Evolutionary conservation across 2,888 invertebrate species (phyloP).

Genomic region (Portevinia maculata): DNA sequence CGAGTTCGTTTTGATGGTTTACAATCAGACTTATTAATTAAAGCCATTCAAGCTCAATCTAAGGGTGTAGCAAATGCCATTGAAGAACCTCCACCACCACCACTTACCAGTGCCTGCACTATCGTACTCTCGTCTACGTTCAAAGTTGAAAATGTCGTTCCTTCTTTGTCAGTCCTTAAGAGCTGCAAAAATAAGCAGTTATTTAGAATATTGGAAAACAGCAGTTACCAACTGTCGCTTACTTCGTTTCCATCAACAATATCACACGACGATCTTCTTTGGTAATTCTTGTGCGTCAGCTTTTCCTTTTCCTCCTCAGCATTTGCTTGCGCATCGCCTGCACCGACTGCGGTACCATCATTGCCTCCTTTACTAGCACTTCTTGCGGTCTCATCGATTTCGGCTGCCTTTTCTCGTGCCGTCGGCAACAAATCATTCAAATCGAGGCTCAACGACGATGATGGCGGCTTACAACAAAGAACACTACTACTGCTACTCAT

Average conservation of each 20-base stretch:
- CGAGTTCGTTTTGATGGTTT: too few relatives aligned
- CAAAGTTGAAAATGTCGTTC: conserved; percentile 78
- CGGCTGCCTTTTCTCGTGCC: conserved; percentile 20
- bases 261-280: conserved; percentile 79
- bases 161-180: conserved; percentile 77
- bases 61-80: too few relatives aligned
- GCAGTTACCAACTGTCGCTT: conserved; percentile 37
- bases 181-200: conserved; percentile 19
- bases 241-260: conserved; percentile 78
- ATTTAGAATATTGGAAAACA: conserved; percentile 1
- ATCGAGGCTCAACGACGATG: conserved; percentile 70
- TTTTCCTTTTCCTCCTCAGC: conserved; percentile 29
- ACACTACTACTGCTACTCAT: conserved; percentile 63
- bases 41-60: too few relatives aligned
- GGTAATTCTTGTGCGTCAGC: conserved; percentile 75
- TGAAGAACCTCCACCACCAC: background rate
- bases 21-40: too few relatives aligned
- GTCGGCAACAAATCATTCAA: conserved; percentile 64
- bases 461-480: conserved; percentile 57
- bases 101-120: conserved; percentile 80
- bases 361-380: background rate
- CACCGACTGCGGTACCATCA: background rate
- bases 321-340: background rate
- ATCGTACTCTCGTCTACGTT: conserved; percentile 80
- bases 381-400: conserved; percentile 3